A percentile compares a stretch with the other conserved stretches of the same genome.
These are phyloP conservation scores for Temnothorax unifasciatus DNA, from an alignment of 2,888 invertebrate genomes.

Conservation along the genomic window DNA sequence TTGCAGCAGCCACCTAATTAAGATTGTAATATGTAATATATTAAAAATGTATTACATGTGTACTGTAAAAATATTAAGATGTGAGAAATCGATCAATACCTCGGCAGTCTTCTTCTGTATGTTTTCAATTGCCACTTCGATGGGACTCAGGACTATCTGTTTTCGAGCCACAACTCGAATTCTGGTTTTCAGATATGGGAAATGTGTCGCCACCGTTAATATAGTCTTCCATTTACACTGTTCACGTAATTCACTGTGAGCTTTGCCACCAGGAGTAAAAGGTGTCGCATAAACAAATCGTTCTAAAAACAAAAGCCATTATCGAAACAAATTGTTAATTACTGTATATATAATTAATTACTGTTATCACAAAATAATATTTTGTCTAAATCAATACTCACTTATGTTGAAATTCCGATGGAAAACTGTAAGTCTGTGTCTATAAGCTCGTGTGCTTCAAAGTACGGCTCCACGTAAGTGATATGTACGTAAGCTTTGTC, in stretches of 20 bases:
- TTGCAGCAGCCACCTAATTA: constrained; percentile 93
- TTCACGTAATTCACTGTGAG: constrained; percentile 97
- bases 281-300: constrained; percentile 99
- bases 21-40: too few relatives aligned
- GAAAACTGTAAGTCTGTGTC: constrained; percentile 95
- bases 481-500: too few relatives aligned
- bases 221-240: constrained; percentile 99
- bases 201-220: constrained; percentile 96
- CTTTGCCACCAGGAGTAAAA: constrained; percentile 97
- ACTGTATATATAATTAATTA: constrained; percentile 1
- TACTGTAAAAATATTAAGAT: neutral
- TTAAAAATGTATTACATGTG: neutral
- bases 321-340: too few relatives aligned
- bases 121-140: constrained; percentile 99
- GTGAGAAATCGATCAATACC: constrained; percentile 64
- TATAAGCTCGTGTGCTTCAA: constrained; percentile 95
- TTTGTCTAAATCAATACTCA: constrained; percentile 86
- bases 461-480: constrained; percentile 99
- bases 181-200: constrained; percentile 98
- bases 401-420: constrained; percentile 98
- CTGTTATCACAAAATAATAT: neutral
- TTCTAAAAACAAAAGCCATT: constrained; percentile 87
- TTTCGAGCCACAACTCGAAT: constrained; percentile 94
- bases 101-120: constrained; percentile 95
- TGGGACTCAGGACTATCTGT: constrained; percentile 93